Evolutionary conservation across 2,888 invertebrate species (phyloP).

Genomic region (Agapostemon virescens): DNA sequence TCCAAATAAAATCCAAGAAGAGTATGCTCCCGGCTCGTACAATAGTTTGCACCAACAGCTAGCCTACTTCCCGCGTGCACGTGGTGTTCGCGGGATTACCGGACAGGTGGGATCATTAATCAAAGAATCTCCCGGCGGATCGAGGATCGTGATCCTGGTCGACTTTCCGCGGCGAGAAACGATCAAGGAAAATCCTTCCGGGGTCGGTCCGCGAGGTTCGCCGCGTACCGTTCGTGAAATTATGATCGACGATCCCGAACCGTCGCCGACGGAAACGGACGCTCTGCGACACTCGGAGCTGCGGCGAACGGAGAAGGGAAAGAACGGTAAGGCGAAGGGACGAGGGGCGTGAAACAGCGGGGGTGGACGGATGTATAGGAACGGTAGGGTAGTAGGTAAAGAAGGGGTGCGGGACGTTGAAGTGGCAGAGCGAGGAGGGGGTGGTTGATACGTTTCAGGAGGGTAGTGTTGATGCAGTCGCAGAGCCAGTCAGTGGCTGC

Average conservation of each 20-base stretch:
- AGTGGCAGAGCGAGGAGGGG: slow-evolving; percentile 20
- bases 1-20: not conserved
- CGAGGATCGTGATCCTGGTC: not conserved
- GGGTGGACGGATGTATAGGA: slow-evolving; percentile 22
- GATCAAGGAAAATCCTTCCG: slow-evolving; percentile 24
- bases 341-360: slow-evolving; percentile 38
- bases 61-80: not conserved
- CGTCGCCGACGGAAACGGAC: slow-evolving; percentile 3
- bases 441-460: slow-evolving; percentile 69
- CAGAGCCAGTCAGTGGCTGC: slow-evolving; percentile 77
- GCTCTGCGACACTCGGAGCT: not conserved
- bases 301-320: slow-evolving; percentile 13
- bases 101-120: slow-evolving; percentile 21
- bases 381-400: slow-evolving; percentile 45
- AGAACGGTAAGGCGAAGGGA: slow-evolving; percentile 11
- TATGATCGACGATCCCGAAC: slow-evolving; percentile 35
- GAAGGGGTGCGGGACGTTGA: slow-evolving; percentile 22
- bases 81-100: not conserved
- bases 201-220: not conserved
- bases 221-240: not conserved
- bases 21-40: not conserved
- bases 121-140: slow-evolving; percentile 18
- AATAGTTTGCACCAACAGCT: not conserved
- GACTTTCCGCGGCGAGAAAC: slow-evolving; percentile 1
- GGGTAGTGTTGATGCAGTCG: slow-evolving; percentile 74